Evolutionary conservation across 2,888 invertebrate genomes (phyloP).

Genomic region (Agriopis marginaria): DNA sequence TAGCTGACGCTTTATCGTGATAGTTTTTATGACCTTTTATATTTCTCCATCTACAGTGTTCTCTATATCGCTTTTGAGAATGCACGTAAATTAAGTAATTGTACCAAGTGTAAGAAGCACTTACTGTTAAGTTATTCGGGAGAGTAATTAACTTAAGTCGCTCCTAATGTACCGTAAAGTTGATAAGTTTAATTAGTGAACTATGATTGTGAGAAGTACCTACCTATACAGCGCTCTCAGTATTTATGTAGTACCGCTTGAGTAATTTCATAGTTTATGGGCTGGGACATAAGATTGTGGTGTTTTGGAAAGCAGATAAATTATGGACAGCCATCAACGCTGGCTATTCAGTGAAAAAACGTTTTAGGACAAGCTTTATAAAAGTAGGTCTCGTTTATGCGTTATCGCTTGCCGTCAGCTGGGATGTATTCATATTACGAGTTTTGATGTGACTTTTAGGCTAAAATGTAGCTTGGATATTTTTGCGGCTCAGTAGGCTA

Average conservation of each 20-base stretch:
- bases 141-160: conserved; percentile 39
- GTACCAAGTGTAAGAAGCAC: conserved; percentile 34
- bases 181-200: conserved; percentile 42
- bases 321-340: conserved; percentile 12
- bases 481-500: conserved; percentile 2
- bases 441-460: conserved; percentile 17
- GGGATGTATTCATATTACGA: conserved; percentile 20
- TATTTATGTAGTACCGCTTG: conserved; percentile 32
- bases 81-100: conserved; percentile 32
- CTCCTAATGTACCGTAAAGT: conserved; percentile 41
- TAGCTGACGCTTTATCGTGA: conserved; percentile 21
- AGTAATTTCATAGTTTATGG: conserved; percentile 20
- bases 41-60: conserved; percentile 2
- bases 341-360: conserved; percentile 17
- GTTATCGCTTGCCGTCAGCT: conserved; percentile 19
- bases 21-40: conserved; percentile 36
- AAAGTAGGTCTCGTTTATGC: conserved; percentile 17
- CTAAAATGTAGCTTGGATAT: conserved; percentile 21
- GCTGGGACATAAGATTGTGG: background rate
- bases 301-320: conserved; percentile 14
- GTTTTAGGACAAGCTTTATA: conserved; percentile 19
- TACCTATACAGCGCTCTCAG: conserved; percentile 23
- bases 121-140: conserved; percentile 39
- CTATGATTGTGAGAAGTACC: conserved; percentile 31
- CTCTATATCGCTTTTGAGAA: conserved; percentile 13